A percentile compares a stretch with the other conserved stretches of the same genome.
Evolutionary conservation across 2,888 invertebrate genomes (phyloP).

Genomic region (Gisinianus flammeolus): DNA sequence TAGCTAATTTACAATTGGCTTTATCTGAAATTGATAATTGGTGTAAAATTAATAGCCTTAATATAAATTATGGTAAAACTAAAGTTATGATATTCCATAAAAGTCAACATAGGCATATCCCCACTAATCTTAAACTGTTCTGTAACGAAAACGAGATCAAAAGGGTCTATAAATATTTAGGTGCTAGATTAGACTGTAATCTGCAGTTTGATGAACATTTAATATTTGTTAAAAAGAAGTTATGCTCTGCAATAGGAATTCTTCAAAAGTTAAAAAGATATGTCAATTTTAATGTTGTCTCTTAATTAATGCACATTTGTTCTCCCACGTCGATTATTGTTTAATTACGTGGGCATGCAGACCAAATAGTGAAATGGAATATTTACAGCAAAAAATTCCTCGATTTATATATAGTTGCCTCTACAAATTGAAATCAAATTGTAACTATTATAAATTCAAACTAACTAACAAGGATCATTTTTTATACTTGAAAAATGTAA

Average conservation of each 20-base stretch:
- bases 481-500: constrained; percentile 1
- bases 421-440: background rate
- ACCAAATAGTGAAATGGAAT: background rate
- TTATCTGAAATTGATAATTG: background rate
- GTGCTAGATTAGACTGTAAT: background rate
- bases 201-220: background rate
- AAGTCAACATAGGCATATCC: background rate
- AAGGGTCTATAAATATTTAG: constrained; percentile 17
- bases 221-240: background rate
- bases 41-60: background rate
- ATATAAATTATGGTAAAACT: constrained; percentile 1
- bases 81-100: constrained; percentile 8
- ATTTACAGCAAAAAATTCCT: constrained; percentile 7
- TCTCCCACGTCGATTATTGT: constrained; percentile 4
- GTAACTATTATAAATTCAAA: background rate
- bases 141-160: background rate
- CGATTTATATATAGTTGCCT: background rate
- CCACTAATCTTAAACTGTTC: background rate
- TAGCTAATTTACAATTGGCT: background rate
- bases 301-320: background rate
- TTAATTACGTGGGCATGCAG: background rate
- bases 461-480: background rate
- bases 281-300: constrained; percentile 4
- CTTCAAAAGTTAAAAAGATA: background rate
- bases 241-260: background rate